Evolutionary conservation across 2,797 vertebrate species (phyloP), one percentile per base, ranked within the genome.

Genomic region (Sciurus carolinensis): DNA sequence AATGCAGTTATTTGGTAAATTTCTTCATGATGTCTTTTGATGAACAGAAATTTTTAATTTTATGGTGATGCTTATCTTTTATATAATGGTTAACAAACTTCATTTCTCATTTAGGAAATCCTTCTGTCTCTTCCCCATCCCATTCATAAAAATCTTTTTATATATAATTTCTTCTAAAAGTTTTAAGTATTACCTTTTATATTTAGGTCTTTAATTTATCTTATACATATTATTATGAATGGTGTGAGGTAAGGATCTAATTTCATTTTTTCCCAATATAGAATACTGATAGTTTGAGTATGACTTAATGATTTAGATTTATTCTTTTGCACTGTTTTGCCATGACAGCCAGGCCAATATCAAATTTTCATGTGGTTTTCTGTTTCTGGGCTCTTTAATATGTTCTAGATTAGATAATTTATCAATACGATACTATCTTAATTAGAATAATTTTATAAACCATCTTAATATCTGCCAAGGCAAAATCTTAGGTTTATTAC

Each of bases 1-100:
- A 75, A 79, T 76, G 62, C 33, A 84, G 39, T 47, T 93, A 87
- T 69, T 64, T 85, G 52, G 39, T 80, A 44, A 84, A 17, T 50
- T 95, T 92, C 33, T 62, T 80, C 24, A 81, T 52, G n/a, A 54
- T 57, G 1, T 87, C 33, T 71, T 90, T 67, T 94, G n/a, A 79
- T 66, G 36, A 92, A 92, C 30, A 84, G 86, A 90, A 71, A 86
- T 90, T 86, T 50, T 90, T 95, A 80, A 84, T 90, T 92, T 96
- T 87, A 30, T 52, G 79, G 77, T 39, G 52, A 87, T 33, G 42
- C 7, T 73, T 73, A 44, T 85, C 52, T 92, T 80, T 92, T 94
- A 47, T 75, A 76, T 66, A 33, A 15, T 83, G 17, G 15, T 87
- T 87, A 92, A 80, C 26, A 81, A 96, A 96, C 42, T 81, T 87